These are phyloP conservation scores for Drosophila teissieri DNA, from an alignment of 1,140 invertebrate species.

Conservation along the genomic window DNA sequence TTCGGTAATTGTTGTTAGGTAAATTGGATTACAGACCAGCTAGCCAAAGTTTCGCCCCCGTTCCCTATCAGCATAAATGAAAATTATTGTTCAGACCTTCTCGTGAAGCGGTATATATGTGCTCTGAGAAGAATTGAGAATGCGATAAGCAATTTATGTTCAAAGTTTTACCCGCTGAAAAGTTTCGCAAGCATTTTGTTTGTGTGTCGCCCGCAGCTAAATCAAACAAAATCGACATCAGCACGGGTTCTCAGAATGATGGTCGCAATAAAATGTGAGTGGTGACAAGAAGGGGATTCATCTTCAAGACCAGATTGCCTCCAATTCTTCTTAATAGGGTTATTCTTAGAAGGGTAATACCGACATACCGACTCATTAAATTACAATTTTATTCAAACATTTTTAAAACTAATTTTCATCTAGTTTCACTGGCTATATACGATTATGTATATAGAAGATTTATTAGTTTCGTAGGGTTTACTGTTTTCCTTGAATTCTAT, in stretches of 20 bases:
- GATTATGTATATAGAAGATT: background rate
- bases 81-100: slow-evolving; percentile 55
- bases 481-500: too few relatives aligned
- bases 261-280: slow-evolving; percentile 54
- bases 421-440: background rate
- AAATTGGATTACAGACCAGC: slow-evolving; percentile 68
- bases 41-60: slow-evolving; percentile 24
- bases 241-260: slow-evolving; percentile 67
- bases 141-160: slow-evolving; percentile 77
- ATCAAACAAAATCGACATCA: slow-evolving; percentile 73
- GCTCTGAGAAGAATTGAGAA: slow-evolving; percentile 17
- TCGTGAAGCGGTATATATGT: slow-evolving; percentile 13
- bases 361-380: too few relatives aligned
- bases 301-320: slow-evolving; percentile 51
- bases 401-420: background rate
- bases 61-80: slow-evolving; percentile 43
- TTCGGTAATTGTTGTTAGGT: slow-evolving; percentile 79
- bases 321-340: background rate
- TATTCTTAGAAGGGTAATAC: background rate
- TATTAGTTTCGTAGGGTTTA: background rate
- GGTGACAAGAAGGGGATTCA: slow-evolving; percentile 30
- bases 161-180: slow-evolving; percentile 69
- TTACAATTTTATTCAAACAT: too few relatives aligned
- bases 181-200: slow-evolving; percentile 55
- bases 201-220: slow-evolving; percentile 43